A percentile compares a stretch with the other conserved stretches of the same genome.
phyloP scores from a whole-genome alignment of 2,888 invertebrate species.

The Nebria salina region DNA sequence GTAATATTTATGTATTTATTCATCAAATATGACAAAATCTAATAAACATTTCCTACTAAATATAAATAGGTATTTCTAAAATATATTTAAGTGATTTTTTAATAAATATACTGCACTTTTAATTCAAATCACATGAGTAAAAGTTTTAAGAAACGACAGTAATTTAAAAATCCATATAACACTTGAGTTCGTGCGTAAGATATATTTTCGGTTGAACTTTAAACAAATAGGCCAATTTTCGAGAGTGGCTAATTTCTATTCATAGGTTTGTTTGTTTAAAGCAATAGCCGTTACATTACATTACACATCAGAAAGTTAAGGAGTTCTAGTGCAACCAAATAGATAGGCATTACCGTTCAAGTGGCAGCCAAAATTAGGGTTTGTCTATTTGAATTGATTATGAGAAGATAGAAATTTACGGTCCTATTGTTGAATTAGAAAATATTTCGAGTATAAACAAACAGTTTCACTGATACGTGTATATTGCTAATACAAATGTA shows the following conservation, averaged over 20 bases:
- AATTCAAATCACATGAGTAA: too few species aligned
- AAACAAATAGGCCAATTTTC: constrained; percentile 11
- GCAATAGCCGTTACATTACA: neutral
- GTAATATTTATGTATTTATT: neutral
- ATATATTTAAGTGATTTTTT: too few species aligned
- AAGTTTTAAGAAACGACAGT: too few species aligned
- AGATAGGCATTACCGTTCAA: constrained; percentile 27
- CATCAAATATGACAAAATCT: neutral
- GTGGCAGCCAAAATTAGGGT: constrained; percentile 11
- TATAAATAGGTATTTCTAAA: neutral
- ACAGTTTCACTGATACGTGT: constrained; percentile 22
- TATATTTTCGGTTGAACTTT: neutral
- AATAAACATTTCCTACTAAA: neutral
- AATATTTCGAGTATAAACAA: constrained; percentile 1
- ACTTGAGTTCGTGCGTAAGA: neutral
- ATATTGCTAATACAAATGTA: neutral
- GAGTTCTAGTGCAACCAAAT: constrained; percentile 5
- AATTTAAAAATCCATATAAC: neutral
- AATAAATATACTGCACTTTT: too few species aligned
- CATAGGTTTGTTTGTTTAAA: constrained; percentile 25
- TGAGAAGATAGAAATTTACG: neutral
- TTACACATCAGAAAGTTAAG: constrained; percentile 20
- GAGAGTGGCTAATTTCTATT: constrained; percentile 31
- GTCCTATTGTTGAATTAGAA: neutral
- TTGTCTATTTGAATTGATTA: constrained; percentile 9